Conservation (phyloP, 2,113 vertebrate species). For the Corythornis madagascariensis region DNA sequence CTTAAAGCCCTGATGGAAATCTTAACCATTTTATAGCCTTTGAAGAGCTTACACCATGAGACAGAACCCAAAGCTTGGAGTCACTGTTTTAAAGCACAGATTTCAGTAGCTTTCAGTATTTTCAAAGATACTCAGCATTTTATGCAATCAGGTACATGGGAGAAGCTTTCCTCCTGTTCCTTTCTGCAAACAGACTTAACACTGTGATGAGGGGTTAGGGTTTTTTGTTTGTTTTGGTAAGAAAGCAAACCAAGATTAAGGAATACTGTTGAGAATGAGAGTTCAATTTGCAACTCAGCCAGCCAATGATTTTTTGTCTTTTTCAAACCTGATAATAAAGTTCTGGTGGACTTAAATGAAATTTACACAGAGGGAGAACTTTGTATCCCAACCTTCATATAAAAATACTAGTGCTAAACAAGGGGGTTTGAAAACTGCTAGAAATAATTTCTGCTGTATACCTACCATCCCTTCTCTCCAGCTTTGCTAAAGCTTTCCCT, state of each 20-base stretch:
- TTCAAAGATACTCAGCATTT: neutral
- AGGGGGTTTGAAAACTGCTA: neutral
- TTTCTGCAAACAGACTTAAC: neutral
- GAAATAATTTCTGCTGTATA: neutral
- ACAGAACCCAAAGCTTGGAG: neutral
- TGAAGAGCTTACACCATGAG: neutral
- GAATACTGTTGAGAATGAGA: neutral
- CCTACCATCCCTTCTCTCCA: neutral
- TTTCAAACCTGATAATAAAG: neutral
- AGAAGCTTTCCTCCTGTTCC: neutral
- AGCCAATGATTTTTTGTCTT: neutral
- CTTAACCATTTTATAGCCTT: neutral
- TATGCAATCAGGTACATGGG: neutral
- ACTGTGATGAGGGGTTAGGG: neutral
- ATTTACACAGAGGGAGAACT: neutral
- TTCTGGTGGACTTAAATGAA: neutral
- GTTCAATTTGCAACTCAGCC: neutral
- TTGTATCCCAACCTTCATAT: neutral
- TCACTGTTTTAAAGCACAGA: neutral
- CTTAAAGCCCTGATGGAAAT: slow-evolving; percentile 17
- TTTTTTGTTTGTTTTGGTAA: neutral
- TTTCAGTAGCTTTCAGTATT: neutral
- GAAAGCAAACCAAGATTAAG: neutral
- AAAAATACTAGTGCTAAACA: neutral
- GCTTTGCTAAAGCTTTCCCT: neutral